Evolutionary conservation across 2,888 invertebrate genomes (phyloP), one percentile per base, ranked within the genome.

Genomic region (Ischnura elegans): DNA sequence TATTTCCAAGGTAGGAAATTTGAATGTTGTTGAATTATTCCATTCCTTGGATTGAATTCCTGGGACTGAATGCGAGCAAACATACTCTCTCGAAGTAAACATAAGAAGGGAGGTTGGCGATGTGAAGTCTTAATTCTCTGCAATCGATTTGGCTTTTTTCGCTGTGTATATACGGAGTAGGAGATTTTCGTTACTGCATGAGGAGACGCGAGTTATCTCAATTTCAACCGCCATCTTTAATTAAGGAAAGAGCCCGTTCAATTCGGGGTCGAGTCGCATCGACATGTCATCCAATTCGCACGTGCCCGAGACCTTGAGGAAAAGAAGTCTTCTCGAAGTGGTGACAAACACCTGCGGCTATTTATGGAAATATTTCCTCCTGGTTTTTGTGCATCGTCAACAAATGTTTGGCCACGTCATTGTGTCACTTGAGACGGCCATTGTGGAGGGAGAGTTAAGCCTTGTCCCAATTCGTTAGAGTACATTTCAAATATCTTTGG

Each of bases 211-310:
- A 76, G 76, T 36, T 76, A 76, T 76, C 76, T 36, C 76, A 13
- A 29, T 36, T 76, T 76, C 0, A 29, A 36, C 76, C 76, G 76
- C 76, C 76, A 36, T 76, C 76, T 76, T 76, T 36, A 76, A 76
- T 76, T 76, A 76, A 76, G 76, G 76, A n/a, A 76, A 76, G 76
- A 76, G 76, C 76, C 36, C 10, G 10, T 76, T 36, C 76, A n/a
- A 36, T 5, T n/a, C 25, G n/a, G 36, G 13, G 36, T 13, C 36
- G 13, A 29, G 76, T 36, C 36, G 76, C 8, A 36, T 36, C 16
- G 76, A 76, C 16, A 13, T 76, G 10, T 76, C 36, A 76, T 76
- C 76, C 76, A 76, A 76, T 76, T 76, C 76, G 2, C n/a, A n/a
- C 76, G 1, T 36, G 76, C 36, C 29, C 76, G 2, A 36, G 76